Evolutionary conservation across 2,113 vertebrate species (phyloP).

Genomic region (Gavia stellata): DNA sequence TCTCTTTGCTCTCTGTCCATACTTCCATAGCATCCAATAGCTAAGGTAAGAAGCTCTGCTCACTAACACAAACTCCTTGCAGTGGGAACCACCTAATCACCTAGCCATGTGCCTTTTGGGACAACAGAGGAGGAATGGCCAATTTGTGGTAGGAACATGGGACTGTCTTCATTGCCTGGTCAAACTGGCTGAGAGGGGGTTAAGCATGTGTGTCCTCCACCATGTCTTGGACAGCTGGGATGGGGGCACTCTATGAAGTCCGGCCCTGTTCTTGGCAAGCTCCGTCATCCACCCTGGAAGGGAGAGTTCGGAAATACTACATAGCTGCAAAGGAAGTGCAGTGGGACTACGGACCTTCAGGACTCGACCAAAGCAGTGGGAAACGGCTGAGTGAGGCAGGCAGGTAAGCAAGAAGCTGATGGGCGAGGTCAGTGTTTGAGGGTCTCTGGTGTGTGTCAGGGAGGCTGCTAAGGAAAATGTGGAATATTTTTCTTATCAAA

Average conservation of each 20-base stretch:
- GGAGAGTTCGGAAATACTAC: conserved; percentile 70
- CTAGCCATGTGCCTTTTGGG: background rate
- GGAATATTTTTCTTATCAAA: background rate
- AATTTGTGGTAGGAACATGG: background rate
- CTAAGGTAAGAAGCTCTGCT: background rate
- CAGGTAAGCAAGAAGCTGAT: conserved; percentile 51
- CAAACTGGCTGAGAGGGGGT: background rate
- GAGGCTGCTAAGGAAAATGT: background rate
- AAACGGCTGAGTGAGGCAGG: conserved; percentile 58
- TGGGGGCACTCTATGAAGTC: conserved; percentile 74
- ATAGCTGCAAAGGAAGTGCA: conserved; percentile 71
- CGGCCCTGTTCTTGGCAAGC: conserved; percentile 53
- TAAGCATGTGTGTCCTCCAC: background rate
- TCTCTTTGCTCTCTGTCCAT: background rate
- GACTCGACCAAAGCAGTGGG: conserved; percentile 47
- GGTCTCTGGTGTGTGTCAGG: background rate
- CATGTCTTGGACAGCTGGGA: conserved; percentile 62
- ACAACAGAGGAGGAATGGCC: background rate
- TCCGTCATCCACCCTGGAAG: background rate
- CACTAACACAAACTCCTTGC: background rate
- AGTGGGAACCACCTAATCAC: background rate
- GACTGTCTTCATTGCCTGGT: background rate
- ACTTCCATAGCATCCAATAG: background rate
- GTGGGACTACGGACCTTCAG: conserved; percentile 72
- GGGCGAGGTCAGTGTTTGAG: background rate